Evolutionary conservation across 2,888 invertebrate genomes (phyloP).

Genomic region (Apamea anceps): DNA sequence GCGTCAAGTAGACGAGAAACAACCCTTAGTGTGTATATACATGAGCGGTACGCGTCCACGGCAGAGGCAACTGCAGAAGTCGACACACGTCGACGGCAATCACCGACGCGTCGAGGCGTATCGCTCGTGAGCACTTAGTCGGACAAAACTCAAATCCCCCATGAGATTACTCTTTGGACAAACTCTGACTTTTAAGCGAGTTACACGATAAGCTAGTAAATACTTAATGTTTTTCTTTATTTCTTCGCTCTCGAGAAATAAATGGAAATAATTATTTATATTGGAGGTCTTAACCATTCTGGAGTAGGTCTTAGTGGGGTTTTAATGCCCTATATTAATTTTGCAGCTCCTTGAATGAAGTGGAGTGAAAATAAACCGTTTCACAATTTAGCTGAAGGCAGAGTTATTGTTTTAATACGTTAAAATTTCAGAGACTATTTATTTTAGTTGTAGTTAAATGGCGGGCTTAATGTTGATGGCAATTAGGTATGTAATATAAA

Average conservation of each 20-base stretch:
- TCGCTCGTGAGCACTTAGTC: background rate
- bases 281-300: constrained; percentile 32
- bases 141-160: background rate
- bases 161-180: background rate
- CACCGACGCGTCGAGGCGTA: background rate
- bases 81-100: background rate
- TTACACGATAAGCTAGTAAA: background rate
- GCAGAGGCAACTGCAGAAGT: background rate
- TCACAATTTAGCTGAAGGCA: constrained; percentile 41
- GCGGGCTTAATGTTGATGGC: constrained; percentile 36
- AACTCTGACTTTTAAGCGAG: background rate
- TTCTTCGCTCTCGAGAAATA: constrained; percentile 5
- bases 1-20: too few relatives aligned
- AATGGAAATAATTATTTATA: constrained; percentile 35
- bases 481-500: constrained; percentile 1
- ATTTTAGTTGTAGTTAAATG: constrained; percentile 19
- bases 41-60: background rate
- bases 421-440: constrained; percentile 40
- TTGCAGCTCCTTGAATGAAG: constrained; percentile 30
- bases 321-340: constrained; percentile 58
- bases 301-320: constrained; percentile 22
- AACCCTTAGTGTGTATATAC: too few relatives aligned
- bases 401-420: constrained; percentile 49
- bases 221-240: background rate
- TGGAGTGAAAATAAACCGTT: constrained; percentile 55